These are phyloP conservation scores for Ganaspis sp. DNA, from an alignment of 1,140 invertebrate species.

Conservation along the genomic window DNA sequence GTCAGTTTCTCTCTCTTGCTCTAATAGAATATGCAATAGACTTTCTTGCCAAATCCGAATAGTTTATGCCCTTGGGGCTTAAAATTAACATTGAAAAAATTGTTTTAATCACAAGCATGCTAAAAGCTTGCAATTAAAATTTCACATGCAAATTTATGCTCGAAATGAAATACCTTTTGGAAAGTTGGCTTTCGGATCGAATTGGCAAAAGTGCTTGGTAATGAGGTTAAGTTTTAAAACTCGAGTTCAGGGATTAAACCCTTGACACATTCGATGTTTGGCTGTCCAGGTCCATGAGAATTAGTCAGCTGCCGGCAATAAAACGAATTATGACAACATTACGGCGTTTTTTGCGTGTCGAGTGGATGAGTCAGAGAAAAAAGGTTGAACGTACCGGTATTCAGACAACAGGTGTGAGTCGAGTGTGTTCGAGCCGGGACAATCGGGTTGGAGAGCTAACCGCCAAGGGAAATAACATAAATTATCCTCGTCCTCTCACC, in stretches of 20 bases:
- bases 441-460: constrained; percentile 41
- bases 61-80: too few relatives aligned
- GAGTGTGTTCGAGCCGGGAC: constrained; percentile 42
- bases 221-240: constrained; percentile 21
- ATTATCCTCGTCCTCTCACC: not conserved
- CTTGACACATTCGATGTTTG: constrained; percentile 20
- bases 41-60: too few relatives aligned
- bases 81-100: too few relatives aligned
- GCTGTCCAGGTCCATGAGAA: constrained; percentile 10
- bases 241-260: constrained; percentile 18
- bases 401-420: constrained; percentile 52
- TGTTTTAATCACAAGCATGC: too few relatives aligned
- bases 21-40: too few relatives aligned
- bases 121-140: too few relatives aligned
- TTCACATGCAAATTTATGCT: not conserved
- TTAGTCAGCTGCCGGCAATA: constrained; percentile 31
- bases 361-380: constrained; percentile 22
- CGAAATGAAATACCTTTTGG: not conserved
- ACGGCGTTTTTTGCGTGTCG: constrained; percentile 37
- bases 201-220: constrained; percentile 10
- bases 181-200: not conserved
- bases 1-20: too few relatives aligned
- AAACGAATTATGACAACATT: constrained; percentile 31
- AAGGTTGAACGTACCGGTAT: constrained; percentile 34
- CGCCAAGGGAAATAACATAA: constrained; percentile 20